Evolutionary conservation across 2,888 invertebrate genomes (phyloP).

Genomic region (Sympetrum striolatum): DNA sequence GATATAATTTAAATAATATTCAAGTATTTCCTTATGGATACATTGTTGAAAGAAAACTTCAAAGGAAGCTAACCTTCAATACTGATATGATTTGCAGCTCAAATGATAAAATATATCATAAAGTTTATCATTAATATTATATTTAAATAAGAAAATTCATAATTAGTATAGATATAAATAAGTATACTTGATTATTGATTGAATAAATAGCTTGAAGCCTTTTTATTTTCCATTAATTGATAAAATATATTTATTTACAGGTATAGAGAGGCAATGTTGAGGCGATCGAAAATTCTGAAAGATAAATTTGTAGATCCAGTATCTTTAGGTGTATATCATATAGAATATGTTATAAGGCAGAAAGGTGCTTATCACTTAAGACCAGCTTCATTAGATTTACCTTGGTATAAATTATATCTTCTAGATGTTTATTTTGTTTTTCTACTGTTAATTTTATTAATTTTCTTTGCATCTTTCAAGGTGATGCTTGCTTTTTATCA

Average conservation of each 20-base stretch:
- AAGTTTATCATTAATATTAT: no score
- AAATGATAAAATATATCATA: no score
- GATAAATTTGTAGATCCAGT: constrained; percentile 53
- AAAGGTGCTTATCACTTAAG: constrained; percentile 51
- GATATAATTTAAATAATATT: no score
- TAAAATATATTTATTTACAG: not conserved
- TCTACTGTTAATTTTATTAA: not conserved
- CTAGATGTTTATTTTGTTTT: not conserved
- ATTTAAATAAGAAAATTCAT: no score
- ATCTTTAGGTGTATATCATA: constrained; percentile 53
- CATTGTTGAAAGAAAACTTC: no score
- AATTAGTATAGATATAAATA: not conserved
- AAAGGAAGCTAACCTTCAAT: no score
- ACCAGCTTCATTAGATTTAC: constrained; percentile 46
- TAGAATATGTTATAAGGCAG: constrained; percentile 56
- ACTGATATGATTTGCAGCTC: no score
- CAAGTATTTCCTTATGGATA: no score
- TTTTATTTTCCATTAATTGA: not conserved
- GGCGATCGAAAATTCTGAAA: constrained; percentile 42
- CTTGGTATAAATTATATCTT: constrained; percentile 5
- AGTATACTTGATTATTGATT: not conserved
- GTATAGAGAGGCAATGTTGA: not conserved
- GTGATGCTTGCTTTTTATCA: not conserved
- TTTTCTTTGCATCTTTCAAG: not conserved
- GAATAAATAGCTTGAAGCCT: not conserved